Evolutionary conservation across 2,888 invertebrate genomes (phyloP), one percentile per base, ranked within the genome.

Genomic region (Heteromurus nitidus): DNA sequence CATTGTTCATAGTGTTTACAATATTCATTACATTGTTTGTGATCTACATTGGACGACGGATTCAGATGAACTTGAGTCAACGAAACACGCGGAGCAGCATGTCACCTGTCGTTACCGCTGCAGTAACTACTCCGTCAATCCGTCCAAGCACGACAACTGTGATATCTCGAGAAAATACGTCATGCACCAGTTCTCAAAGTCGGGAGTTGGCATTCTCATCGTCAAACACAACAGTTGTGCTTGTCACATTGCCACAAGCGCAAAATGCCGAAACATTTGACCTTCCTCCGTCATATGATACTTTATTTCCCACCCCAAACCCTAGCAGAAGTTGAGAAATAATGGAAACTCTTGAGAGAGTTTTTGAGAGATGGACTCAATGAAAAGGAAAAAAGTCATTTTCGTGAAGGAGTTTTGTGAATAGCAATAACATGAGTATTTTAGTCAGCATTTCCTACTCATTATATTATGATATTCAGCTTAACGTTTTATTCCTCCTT

Each of bases 1-100:
- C 84, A 5, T 53, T 84, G 55, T 84, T 84, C 68, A 84, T 84
- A 26, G 82, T 84, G 47, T 84, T 84, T 68, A 84, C 84, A n/a
- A 81, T 84, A 47, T 82, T 83, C 28, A 83, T 84, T 28, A 84
- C 84, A 1, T 62, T 84, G 26, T 84, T 80, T 42, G 82, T 84
- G 31, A 81, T 84, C 3, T 84, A 82, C 53, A 76, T 84, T 42
- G 82, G 81, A 16, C 77, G 82, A 68, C 69, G 81, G 13, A 84
- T 84, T 16, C 84, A 84, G 74, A 81, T 75, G 72, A 84, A 65
- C 24, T 67, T 80, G 69, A 81, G 74, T 74, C 24, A 58, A 2
- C 50, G 79, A 55, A 79, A 64, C 36, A 64, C 69, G n/a, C 64
- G 76, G 24, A 77, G 55, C 69, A 62, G 72, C 11, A 53, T 77